phyloP scores from a whole-genome alignment of 2,888 invertebrate genomes.

The Pocota personata region DNA sequence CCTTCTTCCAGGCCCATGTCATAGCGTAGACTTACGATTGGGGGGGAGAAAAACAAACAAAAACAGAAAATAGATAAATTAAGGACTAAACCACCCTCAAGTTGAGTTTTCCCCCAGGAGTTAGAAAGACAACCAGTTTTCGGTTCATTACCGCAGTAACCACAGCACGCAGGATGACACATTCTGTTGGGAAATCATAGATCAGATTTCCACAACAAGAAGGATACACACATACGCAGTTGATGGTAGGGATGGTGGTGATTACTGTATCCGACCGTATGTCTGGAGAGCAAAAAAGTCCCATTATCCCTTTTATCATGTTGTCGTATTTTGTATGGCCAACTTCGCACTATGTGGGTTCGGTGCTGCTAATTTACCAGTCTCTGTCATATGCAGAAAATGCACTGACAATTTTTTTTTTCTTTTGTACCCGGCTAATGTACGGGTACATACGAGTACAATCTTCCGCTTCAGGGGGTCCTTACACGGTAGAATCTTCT shows the following conservation, averaged over 20 bases:
- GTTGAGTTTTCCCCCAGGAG: neutral
- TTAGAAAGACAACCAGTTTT: neutral
- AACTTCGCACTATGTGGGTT: neutral
- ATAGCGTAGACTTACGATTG: neutral
- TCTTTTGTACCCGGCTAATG: neutral
- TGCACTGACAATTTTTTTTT: neutral
- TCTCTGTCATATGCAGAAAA: slow-evolving; percentile 16
- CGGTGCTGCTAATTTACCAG: slow-evolving; percentile 26
- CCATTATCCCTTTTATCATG: neutral
- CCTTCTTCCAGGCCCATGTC: neutral
- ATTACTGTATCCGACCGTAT: neutral
- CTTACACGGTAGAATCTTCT: slow-evolving; percentile 8
- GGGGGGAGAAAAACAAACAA: neutral
- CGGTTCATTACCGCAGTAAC: slow-evolving; percentile 20
- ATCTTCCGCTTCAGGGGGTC: neutral
- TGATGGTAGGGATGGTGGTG: neutral
- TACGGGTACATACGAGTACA: neutral
- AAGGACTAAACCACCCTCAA: slow-evolving; percentile 2
- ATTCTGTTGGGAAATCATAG: slow-evolving; percentile 23
- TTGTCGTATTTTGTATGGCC: neutral
- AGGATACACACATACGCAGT: too few species aligned
- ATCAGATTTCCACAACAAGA: slow-evolving; percentile 29
- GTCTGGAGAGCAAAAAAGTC: neutral
- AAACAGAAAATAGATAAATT: slow-evolving; percentile 22
- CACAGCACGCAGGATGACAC: slow-evolving; percentile 37